A percentile compares a stretch with the other conserved stretches of the same genome.
phyloP scores from a whole-genome alignment of 2,888 invertebrate species.

The Urechis unicinctus region DNA sequence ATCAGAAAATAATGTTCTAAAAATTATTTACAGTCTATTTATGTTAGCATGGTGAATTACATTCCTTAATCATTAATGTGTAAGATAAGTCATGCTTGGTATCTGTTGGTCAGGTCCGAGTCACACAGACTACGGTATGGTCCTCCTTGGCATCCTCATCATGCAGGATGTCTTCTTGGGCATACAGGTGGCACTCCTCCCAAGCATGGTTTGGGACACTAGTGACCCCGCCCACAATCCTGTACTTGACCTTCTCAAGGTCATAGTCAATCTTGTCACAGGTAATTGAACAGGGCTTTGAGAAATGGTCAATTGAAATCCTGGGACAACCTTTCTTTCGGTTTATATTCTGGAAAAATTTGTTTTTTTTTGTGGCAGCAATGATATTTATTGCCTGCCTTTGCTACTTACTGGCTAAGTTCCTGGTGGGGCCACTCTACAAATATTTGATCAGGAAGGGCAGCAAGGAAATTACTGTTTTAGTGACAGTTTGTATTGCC shows the following conservation, averaged over 20 bases:
- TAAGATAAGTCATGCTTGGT: no score
- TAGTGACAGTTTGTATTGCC: slow-evolving; percentile 14
- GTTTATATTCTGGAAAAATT: not conserved
- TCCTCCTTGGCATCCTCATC: slow-evolving; percentile 25
- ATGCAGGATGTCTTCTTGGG: slow-evolving; percentile 28
- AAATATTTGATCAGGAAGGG: slow-evolving; percentile 3
- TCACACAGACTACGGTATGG: slow-evolving; percentile 18
- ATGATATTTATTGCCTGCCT: slow-evolving; percentile 6
- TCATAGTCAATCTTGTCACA: not conserved
- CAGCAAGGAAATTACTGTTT: slow-evolving; percentile 12
- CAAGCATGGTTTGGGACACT: slow-evolving; percentile 16
- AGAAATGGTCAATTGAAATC: not conserved
- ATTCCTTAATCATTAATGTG: no score
- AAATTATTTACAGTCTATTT: no score
- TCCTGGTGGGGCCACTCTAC: slow-evolving; percentile 12
- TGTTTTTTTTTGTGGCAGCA: slow-evolving; percentile 5
- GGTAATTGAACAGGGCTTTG: not conserved
- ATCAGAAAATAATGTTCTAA: no score
- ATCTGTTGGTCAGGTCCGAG: slow-evolving; percentile 9
- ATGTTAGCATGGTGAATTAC: no score
- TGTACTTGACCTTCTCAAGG: not conserved
- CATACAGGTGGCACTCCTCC: slow-evolving; percentile 25
- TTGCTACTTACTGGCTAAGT: slow-evolving; percentile 9
- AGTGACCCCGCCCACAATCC: not conserved
- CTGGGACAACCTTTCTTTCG: not conserved